A percentile compares a stretch with the other conserved stretches of the same genome.
These are phyloP conservation scores for Synanthedon myopaeformis DNA, from an alignment of 2,888 invertebrate genomes.

Conservation along the genomic window DNA sequence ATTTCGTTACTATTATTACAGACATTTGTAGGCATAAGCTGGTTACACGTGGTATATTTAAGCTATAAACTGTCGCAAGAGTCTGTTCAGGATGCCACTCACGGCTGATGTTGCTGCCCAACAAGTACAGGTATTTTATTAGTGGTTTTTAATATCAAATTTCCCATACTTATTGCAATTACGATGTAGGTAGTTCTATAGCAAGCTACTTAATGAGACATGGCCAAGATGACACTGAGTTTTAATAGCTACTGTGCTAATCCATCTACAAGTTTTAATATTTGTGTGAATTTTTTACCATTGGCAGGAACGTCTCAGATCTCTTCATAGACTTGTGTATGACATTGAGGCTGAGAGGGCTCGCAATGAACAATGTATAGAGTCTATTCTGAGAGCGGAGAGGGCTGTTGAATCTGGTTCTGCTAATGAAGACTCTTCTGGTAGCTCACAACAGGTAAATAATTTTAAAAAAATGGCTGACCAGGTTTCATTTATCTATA, in stretches of 20 bases:
- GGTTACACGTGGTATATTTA: constrained; percentile 64
- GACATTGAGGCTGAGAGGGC: constrained; percentile 85
- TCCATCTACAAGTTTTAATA: no score
- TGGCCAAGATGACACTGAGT: no score
- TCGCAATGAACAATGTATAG: constrained; percentile 84
- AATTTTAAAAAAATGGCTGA: neutral
- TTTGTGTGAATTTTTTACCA: no score
- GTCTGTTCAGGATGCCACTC: constrained; percentile 75
- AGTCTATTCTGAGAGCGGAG: constrained; percentile 82
- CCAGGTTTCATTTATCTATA: no score
- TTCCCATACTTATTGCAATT: no score
- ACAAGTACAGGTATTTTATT: constrained; percentile 65
- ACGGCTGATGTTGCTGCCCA: constrained; percentile 83
- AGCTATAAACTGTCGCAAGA: constrained; percentile 61
- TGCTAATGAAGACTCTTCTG: constrained; percentile 49
- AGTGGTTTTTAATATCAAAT: no score
- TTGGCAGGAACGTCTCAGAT: constrained; percentile 80
- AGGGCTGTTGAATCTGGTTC: constrained; percentile 45
- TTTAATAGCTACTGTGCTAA: no score
- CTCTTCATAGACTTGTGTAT: constrained; percentile 80
- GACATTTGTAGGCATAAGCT: constrained; percentile 54
- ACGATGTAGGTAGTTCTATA: neutral
- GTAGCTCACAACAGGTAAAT: constrained; percentile 53
- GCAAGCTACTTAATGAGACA: neutral
- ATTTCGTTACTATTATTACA: constrained; percentile 8